A percentile compares a stretch with the other conserved stretches of the same genome.
Evolutionary conservation across 2,113 vertebrate species (phyloP).

Genomic region (Tachysurus vachellii): DNA sequence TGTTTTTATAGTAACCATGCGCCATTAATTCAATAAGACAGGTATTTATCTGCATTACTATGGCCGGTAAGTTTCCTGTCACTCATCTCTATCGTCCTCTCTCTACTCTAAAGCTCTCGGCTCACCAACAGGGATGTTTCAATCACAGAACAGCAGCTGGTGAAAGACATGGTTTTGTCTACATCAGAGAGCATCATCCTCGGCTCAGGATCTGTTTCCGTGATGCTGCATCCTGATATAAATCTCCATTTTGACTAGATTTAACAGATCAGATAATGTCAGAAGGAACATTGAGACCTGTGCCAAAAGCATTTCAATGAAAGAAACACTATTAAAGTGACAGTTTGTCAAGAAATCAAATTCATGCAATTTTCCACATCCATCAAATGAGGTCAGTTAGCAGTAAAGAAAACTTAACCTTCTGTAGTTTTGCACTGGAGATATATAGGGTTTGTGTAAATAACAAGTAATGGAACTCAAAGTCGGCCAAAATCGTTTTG

Average conservation of each 20-base stretch:
- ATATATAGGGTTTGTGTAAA: background rate
- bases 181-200: conserved; percentile 8
- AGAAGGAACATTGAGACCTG: background rate
- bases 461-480: background rate
- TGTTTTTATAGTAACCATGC: background rate
- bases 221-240: background rate
- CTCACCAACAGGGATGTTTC: conserved; percentile 37
- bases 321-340: background rate
- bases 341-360: background rate
- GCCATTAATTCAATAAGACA: background rate
- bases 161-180: conserved; percentile 35
- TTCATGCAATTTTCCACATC: background rate
- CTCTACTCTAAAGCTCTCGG: background rate
- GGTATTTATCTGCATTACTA: background rate
- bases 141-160: conserved; percentile 7
- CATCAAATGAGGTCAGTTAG: background rate
- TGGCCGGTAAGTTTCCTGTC: background rate
- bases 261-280: conserved; percentile 12
- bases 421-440: background rate
- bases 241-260: conserved; percentile 7
- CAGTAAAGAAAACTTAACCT: background rate
- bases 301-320: conserved; percentile 14
- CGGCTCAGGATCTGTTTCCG: background rate
- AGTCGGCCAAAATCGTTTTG: background rate
- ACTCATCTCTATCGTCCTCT: background rate